Evolutionary conservation across 2,113 vertebrate species (phyloP).

Genomic region (Menura novaehollandiae): DNA sequence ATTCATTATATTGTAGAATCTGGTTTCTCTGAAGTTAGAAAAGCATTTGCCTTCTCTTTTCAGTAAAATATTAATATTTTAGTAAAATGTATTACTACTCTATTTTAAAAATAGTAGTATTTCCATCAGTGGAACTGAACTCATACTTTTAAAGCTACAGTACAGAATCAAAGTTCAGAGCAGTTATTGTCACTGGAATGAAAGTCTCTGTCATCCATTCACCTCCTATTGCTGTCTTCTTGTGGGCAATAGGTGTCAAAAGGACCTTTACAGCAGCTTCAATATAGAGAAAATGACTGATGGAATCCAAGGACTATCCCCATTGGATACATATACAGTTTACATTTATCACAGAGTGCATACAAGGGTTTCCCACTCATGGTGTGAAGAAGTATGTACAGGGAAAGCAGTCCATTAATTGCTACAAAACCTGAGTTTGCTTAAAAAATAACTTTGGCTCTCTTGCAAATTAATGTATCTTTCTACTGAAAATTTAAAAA

Average conservation of each 20-base stretch:
- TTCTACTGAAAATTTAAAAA: neutral
- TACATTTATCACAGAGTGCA: neutral
- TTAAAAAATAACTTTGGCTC: neutral
- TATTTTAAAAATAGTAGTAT: neutral
- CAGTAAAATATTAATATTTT: neutral
- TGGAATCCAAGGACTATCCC: neutral
- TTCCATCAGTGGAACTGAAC: neutral
- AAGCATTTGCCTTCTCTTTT: neutral
- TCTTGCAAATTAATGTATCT: neutral
- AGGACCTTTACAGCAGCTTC: neutral
- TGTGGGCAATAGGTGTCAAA: neutral
- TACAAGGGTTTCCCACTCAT: neutral
- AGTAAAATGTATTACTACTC: neutral
- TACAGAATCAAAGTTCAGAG: neutral
- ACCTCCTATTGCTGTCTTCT: neutral
- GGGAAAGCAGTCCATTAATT: neutral
- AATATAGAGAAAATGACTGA: neutral
- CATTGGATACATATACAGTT: neutral
- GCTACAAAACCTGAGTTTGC: neutral
- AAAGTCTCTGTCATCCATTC: neutral
- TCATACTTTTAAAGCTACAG: neutral
- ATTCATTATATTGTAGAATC: neutral
- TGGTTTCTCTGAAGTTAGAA: neutral
- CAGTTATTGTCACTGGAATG: neutral
- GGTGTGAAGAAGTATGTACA: neutral